phyloP scores from a whole-genome alignment of 1,140 invertebrate species.

The Eumaeus atala region DNA sequence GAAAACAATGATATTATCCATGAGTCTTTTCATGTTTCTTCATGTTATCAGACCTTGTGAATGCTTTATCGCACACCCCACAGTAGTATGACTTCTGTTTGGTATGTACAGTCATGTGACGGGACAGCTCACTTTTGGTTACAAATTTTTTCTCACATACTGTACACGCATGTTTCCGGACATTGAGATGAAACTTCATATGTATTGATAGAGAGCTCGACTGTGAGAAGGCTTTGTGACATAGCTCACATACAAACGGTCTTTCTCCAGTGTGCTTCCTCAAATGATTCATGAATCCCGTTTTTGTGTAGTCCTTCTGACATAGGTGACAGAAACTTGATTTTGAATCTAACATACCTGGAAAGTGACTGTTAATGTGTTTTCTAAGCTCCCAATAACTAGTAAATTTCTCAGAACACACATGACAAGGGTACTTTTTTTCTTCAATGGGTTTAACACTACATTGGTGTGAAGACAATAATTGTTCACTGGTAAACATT shows the following conservation, averaged over 20 bases:
- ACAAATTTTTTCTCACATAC: conserved; percentile 77
- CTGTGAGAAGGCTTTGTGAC: conserved; percentile 77
- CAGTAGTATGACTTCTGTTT: conserved; percentile 78
- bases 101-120: conserved; percentile 77
- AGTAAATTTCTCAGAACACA: conserved; percentile 69
- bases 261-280: conserved; percentile 92
- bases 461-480: conserved; percentile 57
- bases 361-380: conserved; percentile 71
- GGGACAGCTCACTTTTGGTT: conserved; percentile 76
- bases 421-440: conserved; percentile 70
- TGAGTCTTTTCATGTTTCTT: conserved; percentile 75
- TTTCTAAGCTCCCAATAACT: conserved; percentile 72
- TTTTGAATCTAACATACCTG: conserved; percentile 72
- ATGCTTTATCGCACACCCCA: conserved; percentile 75
- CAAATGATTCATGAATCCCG: conserved; percentile 79
- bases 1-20: conserved; percentile 39
- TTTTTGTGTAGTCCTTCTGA: conserved; percentile 73
- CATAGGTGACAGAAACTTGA: conserved; percentile 73
- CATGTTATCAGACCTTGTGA: conserved; percentile 73
- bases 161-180: conserved; percentile 71
- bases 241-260: conserved; percentile 80
- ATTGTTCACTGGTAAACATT: conserved; percentile 63
- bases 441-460: conserved; percentile 61
- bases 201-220: conserved; percentile 77
- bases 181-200: conserved; percentile 79